Evolutionary conservation across 2,888 invertebrate species (phyloP).

Genomic region (Volucella inflata): DNA sequence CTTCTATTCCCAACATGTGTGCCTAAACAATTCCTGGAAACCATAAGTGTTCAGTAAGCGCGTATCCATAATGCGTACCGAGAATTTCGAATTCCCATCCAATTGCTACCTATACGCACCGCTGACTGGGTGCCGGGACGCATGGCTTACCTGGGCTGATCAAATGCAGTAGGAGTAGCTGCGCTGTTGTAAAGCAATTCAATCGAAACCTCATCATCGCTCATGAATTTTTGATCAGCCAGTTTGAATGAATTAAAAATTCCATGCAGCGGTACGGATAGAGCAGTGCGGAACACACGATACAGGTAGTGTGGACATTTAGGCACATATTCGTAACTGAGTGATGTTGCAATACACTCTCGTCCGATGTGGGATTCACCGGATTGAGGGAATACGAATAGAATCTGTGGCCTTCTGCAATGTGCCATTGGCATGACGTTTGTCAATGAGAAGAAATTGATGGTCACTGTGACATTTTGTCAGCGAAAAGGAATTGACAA

Average conservation of each 20-base stretch:
- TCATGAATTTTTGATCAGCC: conserved; percentile 65
- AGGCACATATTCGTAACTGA: conserved; percentile 11
- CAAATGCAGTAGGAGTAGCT: neutral
- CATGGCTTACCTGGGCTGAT: neutral
- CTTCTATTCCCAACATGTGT: conserved; percentile 55
- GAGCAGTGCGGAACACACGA: neutral
- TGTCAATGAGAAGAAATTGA: conserved; percentile 21
- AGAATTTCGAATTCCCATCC: conserved; percentile 35
- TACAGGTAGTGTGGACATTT: conserved; percentile 38
- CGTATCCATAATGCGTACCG: conserved; percentile 23
- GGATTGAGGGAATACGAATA: neutral
- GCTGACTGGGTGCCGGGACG: neutral
- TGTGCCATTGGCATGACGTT: neutral
- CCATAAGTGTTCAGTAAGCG: conserved; percentile 36
- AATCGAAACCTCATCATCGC: conserved; percentile 57
- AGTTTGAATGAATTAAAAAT: conserved; percentile 60
- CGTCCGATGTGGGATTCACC: neutral
- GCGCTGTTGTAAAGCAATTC: conserved; percentile 25
- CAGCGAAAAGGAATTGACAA: conserved; percentile 2
- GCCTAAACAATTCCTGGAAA: conserved; percentile 65
- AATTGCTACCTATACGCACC: conserved; percentile 19
- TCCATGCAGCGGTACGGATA: conserved; percentile 31
- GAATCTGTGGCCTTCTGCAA: neutral
- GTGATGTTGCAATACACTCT: neutral
- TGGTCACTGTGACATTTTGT: conserved; percentile 28